Evolutionary conservation across 2,888 invertebrate species (phyloP).

Genomic region (Eupithecia subfuscata): DNA sequence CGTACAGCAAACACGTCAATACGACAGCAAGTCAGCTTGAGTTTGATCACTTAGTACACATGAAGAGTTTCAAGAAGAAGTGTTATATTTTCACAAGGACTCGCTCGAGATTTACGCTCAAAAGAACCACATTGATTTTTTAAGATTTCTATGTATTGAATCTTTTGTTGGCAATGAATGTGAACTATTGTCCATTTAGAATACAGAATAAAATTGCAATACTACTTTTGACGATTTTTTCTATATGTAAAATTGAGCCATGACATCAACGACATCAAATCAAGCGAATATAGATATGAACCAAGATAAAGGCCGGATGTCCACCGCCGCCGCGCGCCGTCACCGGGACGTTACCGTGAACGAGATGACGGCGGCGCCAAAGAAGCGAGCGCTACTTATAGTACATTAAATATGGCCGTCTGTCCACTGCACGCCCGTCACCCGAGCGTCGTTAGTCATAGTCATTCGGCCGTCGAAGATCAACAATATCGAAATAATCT

Average conservation of each 20-base stretch:
- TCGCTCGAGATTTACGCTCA: not conserved
- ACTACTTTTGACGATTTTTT: not conserved
- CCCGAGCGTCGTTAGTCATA: too few species aligned
- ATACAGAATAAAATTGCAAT: not conserved
- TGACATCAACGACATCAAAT: not conserved
- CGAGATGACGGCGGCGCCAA: too few species aligned
- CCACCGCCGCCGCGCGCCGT: too few species aligned
- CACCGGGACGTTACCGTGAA: too few species aligned
- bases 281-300: not conserved
- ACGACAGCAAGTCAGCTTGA: not conserved
- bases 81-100: slow-evolving; percentile 1
- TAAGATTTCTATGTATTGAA: not conserved
- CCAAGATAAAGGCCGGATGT: not conserved
- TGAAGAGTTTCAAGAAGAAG: not conserved
- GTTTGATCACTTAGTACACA: slow-evolving; percentile 3
- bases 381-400: too few species aligned
- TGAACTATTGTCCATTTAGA: not conserved
- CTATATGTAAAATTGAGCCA: not conserved
- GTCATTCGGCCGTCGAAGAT: too few species aligned
- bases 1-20: not conserved
- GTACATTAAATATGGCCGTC: too few species aligned
- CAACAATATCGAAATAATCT: too few species aligned
- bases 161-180: not conserved
- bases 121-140: not conserved
- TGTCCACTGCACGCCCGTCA: too few species aligned